Base-by-base conservation (phyloP, 2,888 invertebrate species). In the Muschampia plurimacula region DNA sequence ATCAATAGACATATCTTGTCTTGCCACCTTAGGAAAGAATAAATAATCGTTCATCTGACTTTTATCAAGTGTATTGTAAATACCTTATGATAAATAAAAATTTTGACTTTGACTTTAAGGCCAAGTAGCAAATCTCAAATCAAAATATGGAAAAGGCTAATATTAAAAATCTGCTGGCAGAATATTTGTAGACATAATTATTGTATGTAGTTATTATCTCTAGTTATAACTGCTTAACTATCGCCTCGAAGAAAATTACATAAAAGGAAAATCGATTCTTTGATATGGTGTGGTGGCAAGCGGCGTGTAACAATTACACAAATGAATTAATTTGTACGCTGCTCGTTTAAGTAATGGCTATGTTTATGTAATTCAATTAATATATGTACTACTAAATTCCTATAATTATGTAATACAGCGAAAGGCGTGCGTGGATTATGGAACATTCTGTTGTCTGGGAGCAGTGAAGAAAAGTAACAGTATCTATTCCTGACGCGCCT, bases 261-360 rank as follows among this genome's bases (percentile, higher is more conserved):
- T 55, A 55, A 55, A 55, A 55, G 55, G 55, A 55, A 57, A 55
- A 55, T 55, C 62, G 15, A 62, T 62, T 39, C 39, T n/a, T 41
- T 15, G 39, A 41, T 62, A 62, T 8, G 36, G 62, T 62, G n/a
- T 9, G 62, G 7, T n/a, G 9, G 62, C 39, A 39, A 36, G 39
- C 41, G 8, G 39, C 36, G 62, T 62, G 39, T 59, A 49, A 71
- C 65, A 52, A 12, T 65, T 65, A 63, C 49, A 70, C 63, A 69
- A 69, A 59, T n/a, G 64, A 71, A 71, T 71, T 71, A 65, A 71
- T 70, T 65, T 59, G 55, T 55, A 28, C 55, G 28, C 28, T 55
- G 22, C 55, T 55, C 55, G 55, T 55, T 22, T 55, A 55, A 22
- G 28, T 22, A 55, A 55, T 15, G 55, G n/a, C 55, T 55, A 22